A percentile compares a stretch with the other conserved stretches of the same genome.
phyloP scores from a whole-genome alignment of 1,140 invertebrate species.

The Aradophagus sp. region DNA sequence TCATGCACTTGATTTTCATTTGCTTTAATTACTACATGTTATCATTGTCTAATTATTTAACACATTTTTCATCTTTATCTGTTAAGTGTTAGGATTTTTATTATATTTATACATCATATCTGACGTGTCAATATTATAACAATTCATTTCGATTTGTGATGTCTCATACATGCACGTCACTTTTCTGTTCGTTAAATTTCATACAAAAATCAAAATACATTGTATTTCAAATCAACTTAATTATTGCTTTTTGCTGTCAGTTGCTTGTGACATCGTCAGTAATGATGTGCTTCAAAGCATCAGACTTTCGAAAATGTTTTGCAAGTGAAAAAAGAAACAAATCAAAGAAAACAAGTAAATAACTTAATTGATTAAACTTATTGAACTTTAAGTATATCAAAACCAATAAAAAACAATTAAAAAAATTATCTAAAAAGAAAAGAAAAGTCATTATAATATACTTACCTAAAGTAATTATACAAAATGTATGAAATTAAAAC shows the following conservation, averaged over 20 bases:
- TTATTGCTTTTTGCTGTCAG: neutral
- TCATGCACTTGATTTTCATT: no score
- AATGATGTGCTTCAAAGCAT: slow-evolving; percentile 18
- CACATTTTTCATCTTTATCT: slow-evolving; percentile 26
- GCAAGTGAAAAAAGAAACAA: slow-evolving; percentile 9
- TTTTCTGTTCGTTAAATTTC: no score
- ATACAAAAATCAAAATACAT: neutral
- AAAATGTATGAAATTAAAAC: neutral
- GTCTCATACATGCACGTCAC: no score
- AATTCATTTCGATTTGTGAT: no score
- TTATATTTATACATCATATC: neutral
- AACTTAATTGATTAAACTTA: slow-evolving; percentile 15
- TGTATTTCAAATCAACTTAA: no score
- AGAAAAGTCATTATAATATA: neutral
- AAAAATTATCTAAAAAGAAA: neutral
- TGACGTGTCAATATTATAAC: neutral
- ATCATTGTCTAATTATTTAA: slow-evolving; percentile 21
- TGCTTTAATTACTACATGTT: no score
- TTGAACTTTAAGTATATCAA: neutral
- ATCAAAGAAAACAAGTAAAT: no score
- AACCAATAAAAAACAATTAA: neutral
- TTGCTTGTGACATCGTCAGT: neutral
- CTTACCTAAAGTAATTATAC: no score
- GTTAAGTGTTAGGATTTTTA: slow-evolving; percentile 5
- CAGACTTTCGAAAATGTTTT: slow-evolving; percentile 17